Conservation (phyloP, 2,113 vertebrate species). For the Hippocampus zosterae region DNA sequence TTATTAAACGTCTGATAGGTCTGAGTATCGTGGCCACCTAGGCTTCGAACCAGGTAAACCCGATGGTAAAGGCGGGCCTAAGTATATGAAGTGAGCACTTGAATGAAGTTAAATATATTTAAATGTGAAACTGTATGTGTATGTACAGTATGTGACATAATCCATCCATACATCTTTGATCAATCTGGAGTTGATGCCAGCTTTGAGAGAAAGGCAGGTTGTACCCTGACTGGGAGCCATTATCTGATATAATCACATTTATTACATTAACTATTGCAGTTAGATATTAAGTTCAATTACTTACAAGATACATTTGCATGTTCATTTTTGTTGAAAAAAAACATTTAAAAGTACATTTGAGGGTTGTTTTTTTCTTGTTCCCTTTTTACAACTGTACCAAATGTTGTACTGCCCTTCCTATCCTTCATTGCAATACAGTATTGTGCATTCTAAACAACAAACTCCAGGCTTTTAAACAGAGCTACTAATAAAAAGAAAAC, state of each 20-base stretch:
- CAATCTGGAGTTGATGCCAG: background rate
- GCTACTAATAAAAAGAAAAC: background rate
- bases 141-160: background rate
- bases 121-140: background rate
- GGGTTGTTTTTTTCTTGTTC: background rate
- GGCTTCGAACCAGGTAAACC: too few species aligned
- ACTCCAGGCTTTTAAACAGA: background rate
- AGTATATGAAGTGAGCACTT: background rate
- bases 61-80: too few species aligned
- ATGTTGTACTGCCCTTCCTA: background rate
- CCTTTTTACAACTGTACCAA: background rate
- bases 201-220: background rate
- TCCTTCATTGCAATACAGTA: background rate
- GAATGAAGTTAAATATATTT: background rate
- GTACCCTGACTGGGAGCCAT: background rate
- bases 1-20: too few species aligned
- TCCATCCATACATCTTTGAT: background rate
- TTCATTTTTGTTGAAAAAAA: background rate
- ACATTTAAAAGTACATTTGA: background rate
- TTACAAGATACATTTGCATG: too few species aligned
- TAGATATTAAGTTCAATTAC: background rate
- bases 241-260: background rate
- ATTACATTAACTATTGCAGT: background rate
- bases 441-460: background rate
- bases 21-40: too few species aligned